Evolutionary conservation across 2,113 vertebrate species (phyloP).

Genomic region (Neodontobutis hainanensis): DNA sequence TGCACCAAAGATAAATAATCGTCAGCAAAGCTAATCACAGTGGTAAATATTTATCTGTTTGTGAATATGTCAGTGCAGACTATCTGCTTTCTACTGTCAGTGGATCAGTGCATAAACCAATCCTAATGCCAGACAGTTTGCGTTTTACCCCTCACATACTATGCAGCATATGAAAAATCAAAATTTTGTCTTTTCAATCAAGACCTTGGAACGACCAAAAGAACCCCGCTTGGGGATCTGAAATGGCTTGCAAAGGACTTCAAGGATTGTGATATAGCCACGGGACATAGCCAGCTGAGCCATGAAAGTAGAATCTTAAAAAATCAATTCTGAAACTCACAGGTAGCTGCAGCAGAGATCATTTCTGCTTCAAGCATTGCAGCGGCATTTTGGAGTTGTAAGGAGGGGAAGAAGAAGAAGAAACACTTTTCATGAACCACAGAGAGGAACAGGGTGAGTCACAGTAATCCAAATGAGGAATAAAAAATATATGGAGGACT

Average conservation of each 20-base stretch:
- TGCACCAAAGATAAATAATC: slow-evolving; percentile 3
- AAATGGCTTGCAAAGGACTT: slow-evolving; percentile 56
- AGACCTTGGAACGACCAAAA: slow-evolving; percentile 42
- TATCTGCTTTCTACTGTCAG: background rate
- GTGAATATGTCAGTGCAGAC: background rate
- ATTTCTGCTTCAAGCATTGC: slow-evolving; percentile 62
- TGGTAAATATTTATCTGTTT: slow-evolving; percentile 9
- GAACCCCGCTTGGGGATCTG: slow-evolving; percentile 33
- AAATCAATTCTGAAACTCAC: slow-evolving; percentile 71
- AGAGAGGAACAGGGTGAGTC: slow-evolving; percentile 55
- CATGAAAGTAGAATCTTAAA: slow-evolving; percentile 70
- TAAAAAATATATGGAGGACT: slow-evolving; percentile 40
- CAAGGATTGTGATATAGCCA: slow-evolving; percentile 62
- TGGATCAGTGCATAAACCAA: background rate
- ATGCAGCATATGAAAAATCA: slow-evolving; percentile 31
- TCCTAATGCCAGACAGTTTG: slow-evolving; percentile 7
- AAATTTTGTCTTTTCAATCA: slow-evolving; percentile 48
- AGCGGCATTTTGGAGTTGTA: slow-evolving; percentile 57
- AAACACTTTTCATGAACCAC: slow-evolving; percentile 55
- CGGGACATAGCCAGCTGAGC: slow-evolving; percentile 65
- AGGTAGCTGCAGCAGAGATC: slow-evolving; percentile 66
- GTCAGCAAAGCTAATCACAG: slow-evolving; percentile 8
- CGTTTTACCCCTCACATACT: slow-evolving; percentile 12
- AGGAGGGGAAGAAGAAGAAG: slow-evolving; percentile 37
- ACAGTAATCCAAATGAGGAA: slow-evolving; percentile 53